These are phyloP conservation scores for Philhelius pedissequus DNA, from an alignment of 2,888 invertebrate genomes.

Conservation along the genomic window DNA sequence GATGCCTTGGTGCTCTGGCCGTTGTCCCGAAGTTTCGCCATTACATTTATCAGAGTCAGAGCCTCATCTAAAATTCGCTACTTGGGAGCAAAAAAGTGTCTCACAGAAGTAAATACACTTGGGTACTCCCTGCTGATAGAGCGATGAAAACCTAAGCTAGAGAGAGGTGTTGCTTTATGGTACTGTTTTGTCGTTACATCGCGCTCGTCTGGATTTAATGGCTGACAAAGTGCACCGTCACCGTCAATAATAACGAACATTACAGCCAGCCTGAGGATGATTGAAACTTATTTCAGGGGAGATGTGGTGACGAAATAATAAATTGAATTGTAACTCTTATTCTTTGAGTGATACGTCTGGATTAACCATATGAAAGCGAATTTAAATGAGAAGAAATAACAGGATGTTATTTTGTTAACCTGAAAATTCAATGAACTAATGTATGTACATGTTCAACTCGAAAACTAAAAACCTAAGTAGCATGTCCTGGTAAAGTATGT, in stretches of 20 bases:
- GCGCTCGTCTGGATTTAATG: neutral
- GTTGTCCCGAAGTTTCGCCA: neutral
- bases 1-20: neutral
- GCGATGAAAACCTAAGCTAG: conserved; percentile 50
- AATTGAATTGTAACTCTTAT: neutral
- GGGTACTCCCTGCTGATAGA: conserved; percentile 14
- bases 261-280: neutral
- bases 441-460: too few relatives aligned
- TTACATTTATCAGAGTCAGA: neutral
- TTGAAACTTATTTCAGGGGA: neutral
- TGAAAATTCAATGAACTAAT: too few relatives aligned
- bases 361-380: too few relatives aligned
- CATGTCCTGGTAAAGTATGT: too few relatives aligned
- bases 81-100: conserved; percentile 3
- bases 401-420: too few relatives aligned
- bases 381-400: too few relatives aligned
- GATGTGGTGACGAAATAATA: neutral
- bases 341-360: neutral
- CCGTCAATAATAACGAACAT: neutral
- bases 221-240: conserved; percentile 7
- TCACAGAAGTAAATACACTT: neutral
- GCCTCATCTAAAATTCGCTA: conserved; percentile 1
- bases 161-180: conserved; percentile 55
- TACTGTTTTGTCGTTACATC: conserved; percentile 15
- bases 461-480: too few relatives aligned